Conservation (phyloP, 2,113 vertebrate species). For the Passer domesticus region DNA sequence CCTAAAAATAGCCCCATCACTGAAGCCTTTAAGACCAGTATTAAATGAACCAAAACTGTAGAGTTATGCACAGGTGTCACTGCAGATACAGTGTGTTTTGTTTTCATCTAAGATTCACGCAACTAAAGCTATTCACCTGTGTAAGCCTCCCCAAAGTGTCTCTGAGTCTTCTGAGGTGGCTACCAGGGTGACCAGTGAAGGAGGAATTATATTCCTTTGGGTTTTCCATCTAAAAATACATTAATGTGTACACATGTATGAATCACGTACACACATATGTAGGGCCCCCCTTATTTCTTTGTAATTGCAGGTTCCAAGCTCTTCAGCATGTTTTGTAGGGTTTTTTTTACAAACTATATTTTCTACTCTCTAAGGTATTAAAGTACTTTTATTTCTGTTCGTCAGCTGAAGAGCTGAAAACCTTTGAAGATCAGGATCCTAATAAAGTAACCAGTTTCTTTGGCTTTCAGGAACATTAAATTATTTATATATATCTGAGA, state of each 20-base stretch:
- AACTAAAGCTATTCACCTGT: neutral
- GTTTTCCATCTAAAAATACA: neutral
- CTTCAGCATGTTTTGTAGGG: neutral
- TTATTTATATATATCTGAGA: neutral
- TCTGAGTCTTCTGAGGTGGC: neutral
- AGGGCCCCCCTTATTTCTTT: neutral
- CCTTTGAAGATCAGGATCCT: neutral
- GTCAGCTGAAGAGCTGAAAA: neutral
- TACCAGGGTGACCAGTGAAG: neutral
- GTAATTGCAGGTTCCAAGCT: neutral
- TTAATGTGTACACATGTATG: fast-evolving
- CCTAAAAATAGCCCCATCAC: neutral
- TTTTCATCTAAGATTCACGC: neutral
- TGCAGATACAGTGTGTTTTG: neutral
- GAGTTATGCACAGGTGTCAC: neutral
- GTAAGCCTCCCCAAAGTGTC: neutral
- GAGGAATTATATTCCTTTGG: neutral
- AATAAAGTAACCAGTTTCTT: neutral
- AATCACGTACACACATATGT: neutral
- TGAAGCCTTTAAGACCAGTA: neutral
- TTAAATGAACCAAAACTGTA: neutral
- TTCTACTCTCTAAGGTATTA: neutral
- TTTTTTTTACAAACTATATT: neutral
- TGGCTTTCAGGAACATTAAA: neutral
- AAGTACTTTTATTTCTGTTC: neutral